Base-by-base conservation (phyloP, 2,797 vertebrate genomes). In the Sebastes variabilis region DNA sequence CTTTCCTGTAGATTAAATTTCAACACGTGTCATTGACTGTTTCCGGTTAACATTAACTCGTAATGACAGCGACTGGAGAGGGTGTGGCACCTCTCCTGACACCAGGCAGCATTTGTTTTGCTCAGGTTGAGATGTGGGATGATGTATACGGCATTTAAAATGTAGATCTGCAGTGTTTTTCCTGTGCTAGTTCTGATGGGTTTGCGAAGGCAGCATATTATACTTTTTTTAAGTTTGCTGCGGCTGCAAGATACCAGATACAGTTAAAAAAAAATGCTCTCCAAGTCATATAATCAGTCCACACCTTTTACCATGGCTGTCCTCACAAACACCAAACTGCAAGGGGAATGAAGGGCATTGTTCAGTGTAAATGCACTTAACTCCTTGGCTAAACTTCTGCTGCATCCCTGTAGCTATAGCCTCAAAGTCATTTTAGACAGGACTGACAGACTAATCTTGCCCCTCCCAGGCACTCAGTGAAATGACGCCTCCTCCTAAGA, bases 351-450 rank as follows among this genome's bases (percentile, higher is more conserved):
- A 92, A 86, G 84, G 90, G 84, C 81, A 82, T 88, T 89, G 88
- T 91, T 91, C 80, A 80, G 82, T 77, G 72, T 84, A 86, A 90
- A 93, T 83, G 85, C 80, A 88, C 86, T 88, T 90, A 84, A 86
- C 86, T 90, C 84, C 66, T 87, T 83, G 75, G 84, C 88, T 83
- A 89, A 93, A 93, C 87, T 85, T 91, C 68, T 81, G 75, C 80
- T 78, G 78, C 87, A 71, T 89, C 88, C 87, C 87, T 85, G 83
- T 86, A 82, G 84, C 88, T 79, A 79, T 73, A 81, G 81, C 88
- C 89, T 94, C 87, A 93, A 93, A 93, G 93, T 92, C 86, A 90
- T 91, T 93, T 91, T 87, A 82, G 87, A 91, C 89, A 88, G 82
- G 88, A 78, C 75, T 91, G 89, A 92, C 90, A 93, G 91, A 89